Conservation (phyloP, 2,888 invertebrate genomes). For the Drosophila formosana region DNA sequence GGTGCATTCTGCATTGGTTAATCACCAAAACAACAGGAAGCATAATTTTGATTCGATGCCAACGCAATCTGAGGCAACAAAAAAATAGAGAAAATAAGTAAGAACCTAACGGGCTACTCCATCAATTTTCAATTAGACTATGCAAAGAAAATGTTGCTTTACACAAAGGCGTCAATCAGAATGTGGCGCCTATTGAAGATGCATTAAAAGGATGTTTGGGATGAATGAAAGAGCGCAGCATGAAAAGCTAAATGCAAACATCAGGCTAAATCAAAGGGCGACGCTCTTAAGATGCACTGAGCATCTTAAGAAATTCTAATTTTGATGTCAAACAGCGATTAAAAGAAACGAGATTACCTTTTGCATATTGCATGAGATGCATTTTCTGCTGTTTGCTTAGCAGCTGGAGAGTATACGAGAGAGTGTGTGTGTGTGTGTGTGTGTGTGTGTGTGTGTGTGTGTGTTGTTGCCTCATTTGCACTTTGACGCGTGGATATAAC, state of each 20-base stretch:
- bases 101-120: constrained; percentile 4
- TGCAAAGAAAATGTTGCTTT: constrained; percentile 51
- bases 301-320: constrained; percentile 82
- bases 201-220: constrained; percentile 33
- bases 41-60: constrained; percentile 41
- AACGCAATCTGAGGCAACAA: constrained; percentile 33
- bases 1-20: constrained; percentile 23
- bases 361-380: constrained; percentile 84
- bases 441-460: constrained; percentile 8
- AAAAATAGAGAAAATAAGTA: background rate
- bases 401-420: constrained; percentile 4
- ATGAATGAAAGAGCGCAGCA: background rate
- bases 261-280: constrained; percentile 35
- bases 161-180: constrained; percentile 31
- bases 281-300: constrained; percentile 4
- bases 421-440: constrained; percentile 2
- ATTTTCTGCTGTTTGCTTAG: constrained; percentile 78
- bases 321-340: constrained; percentile 85
- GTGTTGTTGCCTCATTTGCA: constrained; percentile 49
- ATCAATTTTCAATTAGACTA: constrained; percentile 65
- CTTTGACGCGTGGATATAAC: constrained; percentile 45
- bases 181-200: constrained; percentile 32
- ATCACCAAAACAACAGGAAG: constrained; percentile 28
- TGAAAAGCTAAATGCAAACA: constrained; percentile 57
- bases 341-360: constrained; percentile 84